Percentiles rank a stretch among this genome's conserved stretches.
Conservation (phyloP, 1,140 invertebrate genomes). For the Yoshiicerus persimilis region DNA sequence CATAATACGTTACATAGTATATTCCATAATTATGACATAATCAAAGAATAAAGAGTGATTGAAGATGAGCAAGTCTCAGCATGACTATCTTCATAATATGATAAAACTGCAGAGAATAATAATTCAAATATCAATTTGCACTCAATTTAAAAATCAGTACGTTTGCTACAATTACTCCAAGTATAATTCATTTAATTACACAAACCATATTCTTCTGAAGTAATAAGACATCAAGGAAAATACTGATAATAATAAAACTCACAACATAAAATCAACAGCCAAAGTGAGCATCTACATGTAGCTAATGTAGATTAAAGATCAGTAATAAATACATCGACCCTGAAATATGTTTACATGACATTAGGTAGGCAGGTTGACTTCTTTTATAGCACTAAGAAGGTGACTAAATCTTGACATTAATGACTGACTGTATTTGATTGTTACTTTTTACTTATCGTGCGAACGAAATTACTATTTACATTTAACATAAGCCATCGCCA, state of each 20-base stretch:
- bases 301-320: not conserved
- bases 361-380: not conserved
- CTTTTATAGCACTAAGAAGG: not conserved
- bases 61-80: no score
- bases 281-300: not conserved
- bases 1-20: no score
- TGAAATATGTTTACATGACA: not conserved
- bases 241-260: not conserved
- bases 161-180: not conserved
- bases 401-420: not conserved
- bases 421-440: not conserved
- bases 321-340: not conserved
- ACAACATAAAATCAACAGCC: not conserved
- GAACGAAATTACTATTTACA: not conserved
- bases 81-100: no score
- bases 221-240: not conserved
- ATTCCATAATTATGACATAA: no score
- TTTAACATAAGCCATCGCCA: not conserved
- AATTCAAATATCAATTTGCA: not conserved
- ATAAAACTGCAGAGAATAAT: not conserved
- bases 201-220: not conserved
- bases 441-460: not conserved
- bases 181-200: not conserved
- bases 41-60: no score
- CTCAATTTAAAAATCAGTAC: not conserved